Evolutionary conservation across 2,888 invertebrate genomes (phyloP), one percentile per base, ranked within the genome.

Genomic region (Ferdinandea cuprea): DNA sequence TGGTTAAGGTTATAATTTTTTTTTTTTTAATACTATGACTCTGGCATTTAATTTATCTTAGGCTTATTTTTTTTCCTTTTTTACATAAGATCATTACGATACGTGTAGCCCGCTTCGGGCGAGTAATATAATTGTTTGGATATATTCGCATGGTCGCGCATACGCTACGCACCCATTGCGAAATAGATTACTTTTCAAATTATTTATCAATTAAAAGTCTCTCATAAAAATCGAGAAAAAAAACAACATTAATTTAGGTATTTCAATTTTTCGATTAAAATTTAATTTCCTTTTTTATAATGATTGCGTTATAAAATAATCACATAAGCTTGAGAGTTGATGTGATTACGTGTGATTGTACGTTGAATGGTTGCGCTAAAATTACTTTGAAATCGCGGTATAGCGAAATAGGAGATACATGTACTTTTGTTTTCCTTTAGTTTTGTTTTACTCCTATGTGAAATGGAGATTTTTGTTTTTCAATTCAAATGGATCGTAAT

Each of bases 11-110:
- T 2, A 1, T 8, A 35, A 7, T n/a, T 35, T 3, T 4, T 8
- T 35, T 11, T 35, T n/a, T 35, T 35, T n/a, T n/a, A n/a, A n/a
- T 4, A n/a, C n/a, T n/a, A 9, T 32, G 52, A 9, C 32, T n/a
- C n/a, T 30, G 50, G 50, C 5, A 25, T 25, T 25, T 25, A 3
- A 3, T 25, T 25, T 25, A 5, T 25, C 25, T 25, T 3, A 25
- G 13, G 21, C 17, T 6, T 1, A 15, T 17, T 37, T 19, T 21
- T 52, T 17, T 35, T 46, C 30, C 1, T n/a, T n/a, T 61, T 61
- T 61, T 46, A 32, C 44, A 17, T 61, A 61, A 61, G 30, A 44
- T 15, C 15, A 40, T 40, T 58, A 40, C n/a, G 17, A 40, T 25
- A 25, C 13, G 37, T 5, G 13, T 6, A 5, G 13, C 9, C 40